Evolutionary conservation across 2,888 invertebrate species (phyloP).

Genomic region (Pinctada fucata): DNA sequence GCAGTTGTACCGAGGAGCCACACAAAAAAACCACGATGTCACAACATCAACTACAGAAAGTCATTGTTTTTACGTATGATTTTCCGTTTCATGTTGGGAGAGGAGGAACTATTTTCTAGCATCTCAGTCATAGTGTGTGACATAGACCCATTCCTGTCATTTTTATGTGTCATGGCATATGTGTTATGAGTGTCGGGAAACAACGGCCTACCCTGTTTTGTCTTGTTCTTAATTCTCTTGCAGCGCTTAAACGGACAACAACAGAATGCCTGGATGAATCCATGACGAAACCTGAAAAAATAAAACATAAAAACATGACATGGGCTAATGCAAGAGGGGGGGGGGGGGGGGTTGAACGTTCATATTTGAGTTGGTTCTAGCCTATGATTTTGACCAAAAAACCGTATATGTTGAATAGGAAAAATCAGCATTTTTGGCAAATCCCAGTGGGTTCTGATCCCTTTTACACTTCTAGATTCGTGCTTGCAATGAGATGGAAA

Average conservation of each 20-base stretch:
- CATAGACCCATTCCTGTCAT: conserved; percentile 68
- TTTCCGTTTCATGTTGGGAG: conserved; percentile 1
- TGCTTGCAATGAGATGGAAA: too few species aligned
- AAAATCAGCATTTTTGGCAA: too few species aligned
- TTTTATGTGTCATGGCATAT: conserved; percentile 59
- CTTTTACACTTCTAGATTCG: too few species aligned
- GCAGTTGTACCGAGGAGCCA: too few species aligned
- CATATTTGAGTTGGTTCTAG: too few species aligned
- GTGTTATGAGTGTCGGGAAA: conserved; percentile 50
- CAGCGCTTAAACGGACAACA: conserved; percentile 86
- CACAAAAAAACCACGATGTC: too few species aligned
- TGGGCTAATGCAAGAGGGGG: neutral
- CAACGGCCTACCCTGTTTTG: conserved; percentile 58
- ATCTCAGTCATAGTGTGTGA: conserved; percentile 70
- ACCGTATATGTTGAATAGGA: too few species aligned
- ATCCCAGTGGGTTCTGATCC: too few species aligned
- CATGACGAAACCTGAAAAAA: conserved; percentile 88
- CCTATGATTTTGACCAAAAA: neutral
- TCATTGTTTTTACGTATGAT: neutral
- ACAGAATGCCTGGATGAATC: conserved; percentile 94
- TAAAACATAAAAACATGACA: conserved; percentile 13
- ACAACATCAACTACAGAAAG: neutral
- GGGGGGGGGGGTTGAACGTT: neutral
- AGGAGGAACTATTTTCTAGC: conserved; percentile 49
- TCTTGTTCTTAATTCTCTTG: conserved; percentile 53